These are phyloP conservation scores for Rhynchopsitta pachyrhyncha DNA, from an alignment of 2,113 vertebrate species.

Conservation along the genomic window DNA sequence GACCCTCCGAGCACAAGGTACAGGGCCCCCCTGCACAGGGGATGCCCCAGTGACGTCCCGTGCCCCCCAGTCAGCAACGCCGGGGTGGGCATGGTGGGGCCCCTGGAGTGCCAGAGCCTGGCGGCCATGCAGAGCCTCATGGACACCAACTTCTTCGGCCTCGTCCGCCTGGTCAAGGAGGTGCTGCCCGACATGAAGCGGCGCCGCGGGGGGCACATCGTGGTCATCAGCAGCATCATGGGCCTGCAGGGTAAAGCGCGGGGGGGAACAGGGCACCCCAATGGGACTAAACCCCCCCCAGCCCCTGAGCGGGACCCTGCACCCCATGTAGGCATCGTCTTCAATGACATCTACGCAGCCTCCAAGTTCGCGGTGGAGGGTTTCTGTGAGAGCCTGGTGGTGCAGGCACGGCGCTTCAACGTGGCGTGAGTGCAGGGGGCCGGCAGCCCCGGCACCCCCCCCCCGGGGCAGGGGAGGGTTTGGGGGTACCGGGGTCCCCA, in stretches of 20 bases:
- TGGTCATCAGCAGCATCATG: slow-evolving; percentile 80
- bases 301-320: neutral
- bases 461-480: rapidly evolving
- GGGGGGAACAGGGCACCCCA: rapidly evolving
- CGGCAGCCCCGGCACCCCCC: rapidly evolving
- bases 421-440: slow-evolving; percentile 67
- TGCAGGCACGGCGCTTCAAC: slow-evolving; percentile 77
- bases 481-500: neutral
- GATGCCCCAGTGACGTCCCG: rapidly evolving
- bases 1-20: rapidly evolving
- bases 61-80: slow-evolving; percentile 78
- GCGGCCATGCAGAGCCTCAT: slow-evolving; percentile 71
- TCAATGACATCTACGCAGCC: slow-evolving; percentile 75
- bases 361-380: slow-evolving; percentile 81
- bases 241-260: slow-evolving; percentile 70
- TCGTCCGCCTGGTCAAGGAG: slow-evolving; percentile 76
- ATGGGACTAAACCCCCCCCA: neutral
- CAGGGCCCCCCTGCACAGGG: rapidly evolving
- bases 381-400: slow-evolving; percentile 81
- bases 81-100: slow-evolving; percentile 79
- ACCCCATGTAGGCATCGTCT: slow-evolving; percentile 65
- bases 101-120: slow-evolving; percentile 79
- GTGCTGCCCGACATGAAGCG: slow-evolving; percentile 80
- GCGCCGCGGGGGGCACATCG: slow-evolving; percentile 68
- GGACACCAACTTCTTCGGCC: slow-evolving; percentile 80